Conservation (phyloP, 2,888 invertebrate species). For the Carcina quercana region DNA sequence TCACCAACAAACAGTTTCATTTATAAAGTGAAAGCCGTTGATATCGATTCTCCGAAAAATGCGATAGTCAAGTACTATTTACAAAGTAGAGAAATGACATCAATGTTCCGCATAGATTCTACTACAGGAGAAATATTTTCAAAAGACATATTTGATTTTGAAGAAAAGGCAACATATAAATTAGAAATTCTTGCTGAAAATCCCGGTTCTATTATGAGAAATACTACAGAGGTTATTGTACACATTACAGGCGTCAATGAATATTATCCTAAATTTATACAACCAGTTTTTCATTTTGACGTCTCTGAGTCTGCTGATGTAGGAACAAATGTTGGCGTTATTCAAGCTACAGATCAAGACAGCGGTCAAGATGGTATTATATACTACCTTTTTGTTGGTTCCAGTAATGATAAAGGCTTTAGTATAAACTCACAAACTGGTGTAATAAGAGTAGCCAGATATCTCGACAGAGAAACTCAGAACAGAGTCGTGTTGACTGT, state of each 20-base stretch:
- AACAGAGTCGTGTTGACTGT: slow-evolving; percentile 92
- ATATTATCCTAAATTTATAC: slow-evolving; percentile 90
- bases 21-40: slow-evolving; percentile 83
- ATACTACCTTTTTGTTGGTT: slow-evolving; percentile 93
- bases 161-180: slow-evolving; percentile 83
- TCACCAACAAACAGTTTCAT: slow-evolving; percentile 83
- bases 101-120: slow-evolving; percentile 84
- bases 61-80: slow-evolving; percentile 89
- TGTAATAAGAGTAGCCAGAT: slow-evolving; percentile 86
- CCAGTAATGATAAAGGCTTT: slow-evolving; percentile 94
- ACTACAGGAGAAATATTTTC: slow-evolving; percentile 85
- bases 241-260: slow-evolving; percentile 91
- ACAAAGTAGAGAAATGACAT: slow-evolving; percentile 83
- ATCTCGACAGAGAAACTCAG: slow-evolving; percentile 90
- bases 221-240: slow-evolving; percentile 81
- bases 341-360: slow-evolving; percentile 93
- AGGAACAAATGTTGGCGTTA: slow-evolving; percentile 87
- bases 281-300: slow-evolving; percentile 93
- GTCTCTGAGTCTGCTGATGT: slow-evolving; percentile 94
- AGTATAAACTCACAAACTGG: slow-evolving; percentile 89
- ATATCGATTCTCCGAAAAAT: slow-evolving; percentile 91
- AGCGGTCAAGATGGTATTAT: slow-evolving; percentile 91
- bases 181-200: slow-evolving; percentile 89
- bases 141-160: slow-evolving; percentile 88
- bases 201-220: slow-evolving; percentile 88